Conservation (phyloP, 2,113 vertebrate species). For the Campylorhamphus procurvoides region DNA sequence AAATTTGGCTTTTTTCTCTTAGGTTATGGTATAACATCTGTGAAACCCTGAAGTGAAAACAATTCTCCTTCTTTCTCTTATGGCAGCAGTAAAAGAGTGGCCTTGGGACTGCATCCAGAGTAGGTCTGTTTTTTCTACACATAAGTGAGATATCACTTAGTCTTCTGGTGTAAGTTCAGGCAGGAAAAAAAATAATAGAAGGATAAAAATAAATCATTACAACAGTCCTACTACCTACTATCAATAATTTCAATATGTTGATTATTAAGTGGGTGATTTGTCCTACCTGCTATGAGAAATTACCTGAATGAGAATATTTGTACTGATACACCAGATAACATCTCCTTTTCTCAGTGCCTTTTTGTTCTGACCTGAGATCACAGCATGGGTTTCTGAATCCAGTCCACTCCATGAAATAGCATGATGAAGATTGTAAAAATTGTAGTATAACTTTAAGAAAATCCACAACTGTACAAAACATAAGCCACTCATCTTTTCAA, state of each 20-base stretch:
- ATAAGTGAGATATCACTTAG: background rate
- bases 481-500: background rate
- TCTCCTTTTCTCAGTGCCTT: background rate
- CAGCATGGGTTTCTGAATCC: background rate
- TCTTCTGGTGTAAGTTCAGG: background rate
- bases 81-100: background rate
- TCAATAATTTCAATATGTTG: background rate
- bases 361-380: background rate
- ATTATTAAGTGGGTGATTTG: background rate
- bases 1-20: background rate
- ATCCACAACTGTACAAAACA: background rate
- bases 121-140: background rate
- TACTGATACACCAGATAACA: background rate
- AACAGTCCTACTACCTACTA: background rate
- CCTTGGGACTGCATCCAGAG: background rate
- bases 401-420: background rate
- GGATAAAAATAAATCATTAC: background rate
- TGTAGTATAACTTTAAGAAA: background rate
- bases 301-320: background rate
- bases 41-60: background rate
- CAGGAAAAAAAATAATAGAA: accelerated
- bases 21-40: background rate
- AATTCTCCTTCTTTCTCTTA: background rate
- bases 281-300: background rate
- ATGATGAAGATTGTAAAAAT: background rate